Base-by-base conservation (phyloP, 2,888 invertebrate genomes). In the Melinopterus prodromus region DNA sequence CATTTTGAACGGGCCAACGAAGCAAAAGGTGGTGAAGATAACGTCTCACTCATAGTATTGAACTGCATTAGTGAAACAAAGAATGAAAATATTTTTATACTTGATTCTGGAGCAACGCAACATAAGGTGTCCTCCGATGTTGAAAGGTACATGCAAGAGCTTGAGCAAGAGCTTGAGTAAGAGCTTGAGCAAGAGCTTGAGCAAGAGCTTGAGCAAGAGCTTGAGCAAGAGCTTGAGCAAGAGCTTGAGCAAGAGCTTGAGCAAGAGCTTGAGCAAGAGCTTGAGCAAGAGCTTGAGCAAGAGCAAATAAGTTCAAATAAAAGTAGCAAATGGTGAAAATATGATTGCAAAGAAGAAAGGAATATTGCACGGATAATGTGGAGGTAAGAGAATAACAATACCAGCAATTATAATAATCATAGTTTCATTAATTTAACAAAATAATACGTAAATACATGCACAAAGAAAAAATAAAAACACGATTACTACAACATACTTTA, bases 51-150 rank as follows among this genome's bases (percentile, higher is more conserved):
- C 53, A 53, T 12, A 12, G 53, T 1, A 53, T 1, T 53, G 7
- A 53, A 53, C 12, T 53, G 53, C 12, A 53, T 9, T 12, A 7
- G 12, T 9, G 53, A 53, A 53, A 9, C 5, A 15, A 26, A 26
- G 1, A 26, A 26, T 26, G 3, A 26, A 26, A 26, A 26, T 26
- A 3, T 26, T 26, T 71, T 71, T 7, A 71, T 71, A 15, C 26
- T 71, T 4, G 71, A 71, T 71, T 71, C 71, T 7, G 71, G 71
- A 15, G 15, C 16, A 16, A 71, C 71, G 26, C 71, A 71, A n/a
- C 71, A 71, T 71, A 71, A 4, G 71, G 71, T 71, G 3, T 16
- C 26, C 1, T 15, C 16, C 7, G n/a, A 71, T 16, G n/a, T 71
- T 16, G 71, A 71, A 26, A 71, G 6, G 4, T 71, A 14, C 5